Evolutionary conservation across 2,113 vertebrate genomes (phyloP), one percentile per base, ranked within the genome.

Genomic region (Hippoglossus stenolepis): DNA sequence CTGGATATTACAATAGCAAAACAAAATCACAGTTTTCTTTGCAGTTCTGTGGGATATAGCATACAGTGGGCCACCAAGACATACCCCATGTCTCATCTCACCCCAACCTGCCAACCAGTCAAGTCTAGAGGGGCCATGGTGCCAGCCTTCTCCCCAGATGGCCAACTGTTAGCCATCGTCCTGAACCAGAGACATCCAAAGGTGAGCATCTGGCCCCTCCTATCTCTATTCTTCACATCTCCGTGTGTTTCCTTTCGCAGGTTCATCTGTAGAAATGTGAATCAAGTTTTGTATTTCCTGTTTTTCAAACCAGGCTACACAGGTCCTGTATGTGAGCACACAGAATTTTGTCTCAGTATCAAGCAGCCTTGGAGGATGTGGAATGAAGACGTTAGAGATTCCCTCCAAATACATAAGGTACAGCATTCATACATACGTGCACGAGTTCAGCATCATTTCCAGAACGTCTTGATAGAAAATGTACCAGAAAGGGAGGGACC

Each of bases 51-150:
- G 47, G 93, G 94, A 0, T 98, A 93, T 81, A 87, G 26, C 40
- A 66, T 96, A 51, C 89, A 88, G 2, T 99, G 97, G 97, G 87
- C 88, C 70, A 96, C 96, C 4, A 94, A 95, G 75, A 93, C 93
- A 20, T 96, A 93, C 77, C 90, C 87, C 15, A 79, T 99, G 79
- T 60, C 80, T 21, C 70, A 20, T 63, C 93, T 98, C 21, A 73
- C 64, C 58, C 96, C 96, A 65, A 89, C 63, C 0, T 99, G 97
- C 91, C 90, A 87, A 3, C 73, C 96, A 31, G 79, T 98, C 0
- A 99, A 97, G 80, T 98, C 97, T 75, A 96, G 95, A 91, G 98
- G 97, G 84, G 95, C 97, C 56, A 90, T 99, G 20, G 79, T 97
- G 0, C 82, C 95, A 57, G 92, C 94, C 0, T 96, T 98, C 90